phyloP scores from a whole-genome alignment of 2,888 invertebrate genomes.

The Campoplex capitator region DNA sequence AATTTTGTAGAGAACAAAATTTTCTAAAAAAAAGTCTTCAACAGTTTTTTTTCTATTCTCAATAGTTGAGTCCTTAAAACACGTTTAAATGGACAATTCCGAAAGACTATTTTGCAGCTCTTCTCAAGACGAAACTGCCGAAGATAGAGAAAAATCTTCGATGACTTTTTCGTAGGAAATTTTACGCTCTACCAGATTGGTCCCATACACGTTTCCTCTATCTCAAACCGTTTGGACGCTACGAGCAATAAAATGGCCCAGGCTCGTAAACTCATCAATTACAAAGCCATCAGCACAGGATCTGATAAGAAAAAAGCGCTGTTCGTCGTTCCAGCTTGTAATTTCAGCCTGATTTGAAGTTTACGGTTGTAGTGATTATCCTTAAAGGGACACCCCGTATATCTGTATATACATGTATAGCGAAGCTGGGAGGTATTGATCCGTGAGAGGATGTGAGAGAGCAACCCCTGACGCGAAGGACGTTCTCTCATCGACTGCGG shows the following conservation, averaged over 20 bases:
- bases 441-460: constrained; percentile 76
- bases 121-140: not conserved
- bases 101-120: not conserved
- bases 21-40: not conserved
- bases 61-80: not conserved
- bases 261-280: not conserved
- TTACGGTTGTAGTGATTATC: not conserved
- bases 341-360: not conserved
- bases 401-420: constrained; percentile 22
- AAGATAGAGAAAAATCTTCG: not conserved
- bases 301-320: not conserved
- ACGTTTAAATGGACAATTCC: not conserved
- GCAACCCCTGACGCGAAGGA: constrained; percentile 77
- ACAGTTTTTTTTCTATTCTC: not conserved
- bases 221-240: not conserved
- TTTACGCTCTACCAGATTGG: not conserved
- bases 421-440: constrained; percentile 78
- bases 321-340: not conserved
- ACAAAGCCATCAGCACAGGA: not conserved
- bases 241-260: not conserved
- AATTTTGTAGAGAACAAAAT: not conserved
- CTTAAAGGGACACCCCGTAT: not conserved
- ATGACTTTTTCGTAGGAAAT: not conserved
- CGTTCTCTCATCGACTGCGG: constrained; percentile 76
- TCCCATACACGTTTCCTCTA: not conserved